Base-by-base conservation (phyloP, 2,113 vertebrate genomes). In the Lampris megalopsis region DNA sequence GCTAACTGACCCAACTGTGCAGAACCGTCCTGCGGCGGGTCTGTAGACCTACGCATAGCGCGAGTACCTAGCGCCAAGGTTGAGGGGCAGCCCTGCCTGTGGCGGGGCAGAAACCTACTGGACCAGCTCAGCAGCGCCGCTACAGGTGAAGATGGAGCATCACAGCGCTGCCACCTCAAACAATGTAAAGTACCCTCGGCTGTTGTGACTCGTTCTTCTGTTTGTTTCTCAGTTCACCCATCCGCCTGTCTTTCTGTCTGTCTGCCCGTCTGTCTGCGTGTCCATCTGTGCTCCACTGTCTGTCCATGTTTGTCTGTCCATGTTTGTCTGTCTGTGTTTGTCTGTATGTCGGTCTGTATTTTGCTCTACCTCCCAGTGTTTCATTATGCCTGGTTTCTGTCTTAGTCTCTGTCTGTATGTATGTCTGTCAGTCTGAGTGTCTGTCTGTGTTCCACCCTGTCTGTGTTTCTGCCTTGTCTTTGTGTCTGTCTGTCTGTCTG, bases 141-240 rank as follows among this genome's bases (percentile, higher is more conserved):
- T 58, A 13, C 73, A 73, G 60, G 42, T 79, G 75, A 82, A 86
- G 71, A 92, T 92, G 91, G 89, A 91, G 35, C 77, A 10, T 42
- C 63, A 38, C 48, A 64, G 66, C 49, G 74, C 76, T 58, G 50
- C 77, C 6, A 13, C 71, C 37, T 76, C 88, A 75, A 1, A 52
- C 61, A 81, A 78, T 85, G 92, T 90, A 90, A 93, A 0, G 84
- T 91, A 87, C 59, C 68, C 70, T 53, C 10, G 2, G 36, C 3
- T 40, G 49, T 40, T 38, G 24, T 38, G 24, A 24, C 24, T 24
- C 24, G 24, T 24, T 24, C 24, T 24, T 24, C 24, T 24, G 24
- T 24, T 24, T 24, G 24, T 24, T 24, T 9, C 38, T 6, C 13
- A 48, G 7, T 11, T 5, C 6, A 24, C 24, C 24, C 24, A 24